Evolutionary conservation across 2,113 vertebrate species (phyloP).

Genomic region (Poeciliopsis turrubarensis): DNA sequence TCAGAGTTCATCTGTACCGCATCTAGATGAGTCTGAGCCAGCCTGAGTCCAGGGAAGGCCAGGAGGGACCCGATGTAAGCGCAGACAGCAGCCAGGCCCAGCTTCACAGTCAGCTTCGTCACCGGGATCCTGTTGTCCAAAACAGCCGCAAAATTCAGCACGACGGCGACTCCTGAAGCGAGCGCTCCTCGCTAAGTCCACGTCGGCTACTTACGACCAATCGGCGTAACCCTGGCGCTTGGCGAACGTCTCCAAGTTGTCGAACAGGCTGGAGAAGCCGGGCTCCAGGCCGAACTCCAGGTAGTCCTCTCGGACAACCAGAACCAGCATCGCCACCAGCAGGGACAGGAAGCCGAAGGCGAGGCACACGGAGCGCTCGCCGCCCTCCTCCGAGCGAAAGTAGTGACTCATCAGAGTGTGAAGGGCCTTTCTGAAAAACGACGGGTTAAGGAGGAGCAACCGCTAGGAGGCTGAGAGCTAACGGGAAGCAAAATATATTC

Average conservation of each 20-base stretch:
- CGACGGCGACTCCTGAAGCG: background rate
- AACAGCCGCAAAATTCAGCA: background rate
- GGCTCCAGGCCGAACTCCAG: conserved; percentile 94
- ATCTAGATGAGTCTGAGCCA: conserved; percentile 94
- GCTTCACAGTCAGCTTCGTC: conserved; percentile 85
- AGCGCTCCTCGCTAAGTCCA: background rate
- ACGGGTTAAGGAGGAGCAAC: conserved; percentile 72
- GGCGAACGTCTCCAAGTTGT: conserved; percentile 85
- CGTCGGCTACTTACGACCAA: conserved; percentile 86
- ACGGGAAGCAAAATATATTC: no score
- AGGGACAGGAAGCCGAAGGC: conserved; percentile 90
- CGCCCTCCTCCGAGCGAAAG: conserved; percentile 89
- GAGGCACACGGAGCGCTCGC: conserved; percentile 94
- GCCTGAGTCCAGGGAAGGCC: conserved; percentile 91
- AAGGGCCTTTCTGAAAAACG: conserved; percentile 83
- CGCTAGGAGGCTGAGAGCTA: no score
- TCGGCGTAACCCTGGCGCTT: conserved; percentile 85
- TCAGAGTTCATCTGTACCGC: conserved; percentile 84
- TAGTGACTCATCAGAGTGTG: conserved; percentile 89
- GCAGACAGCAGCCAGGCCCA: conserved; percentile 85
- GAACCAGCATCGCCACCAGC: conserved; percentile 90
- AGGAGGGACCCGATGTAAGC: conserved; percentile 89
- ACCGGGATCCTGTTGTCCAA: conserved; percentile 82
- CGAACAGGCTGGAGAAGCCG: conserved; percentile 84
- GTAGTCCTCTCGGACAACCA: conserved; percentile 88